A percentile compares a stretch with the other conserved stretches of the same genome.
These are phyloP conservation scores for Mus musculus DNA, from an alignment of 2,113 vertebrate species.

Conservation along the genomic window DNA sequence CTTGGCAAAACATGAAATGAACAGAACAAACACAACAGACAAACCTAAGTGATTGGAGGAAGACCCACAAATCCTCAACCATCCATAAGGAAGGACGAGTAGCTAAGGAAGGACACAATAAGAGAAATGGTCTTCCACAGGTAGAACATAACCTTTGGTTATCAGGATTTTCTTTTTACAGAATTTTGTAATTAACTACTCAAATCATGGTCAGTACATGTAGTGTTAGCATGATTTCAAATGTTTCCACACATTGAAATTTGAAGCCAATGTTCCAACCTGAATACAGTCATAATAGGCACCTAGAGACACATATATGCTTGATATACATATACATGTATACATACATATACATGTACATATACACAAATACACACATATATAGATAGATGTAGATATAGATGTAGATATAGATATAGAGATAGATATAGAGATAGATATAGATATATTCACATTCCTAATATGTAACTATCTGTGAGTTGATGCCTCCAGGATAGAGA, in stretches of 20 bases:
- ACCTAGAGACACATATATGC: neutral
- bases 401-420: too few species aligned
- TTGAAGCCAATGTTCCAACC: neutral
- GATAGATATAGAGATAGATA: too few species aligned
- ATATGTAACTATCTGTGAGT: neutral
- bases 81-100: neutral
- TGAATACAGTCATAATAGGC: neutral
- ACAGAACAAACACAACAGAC: neutral
- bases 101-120: neutral
- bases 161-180: neutral
- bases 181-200: neutral
- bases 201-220: neutral
- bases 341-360: too few species aligned
- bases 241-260: neutral
- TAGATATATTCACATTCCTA: too few species aligned
- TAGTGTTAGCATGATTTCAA: neutral
- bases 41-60: neutral
- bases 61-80: neutral
- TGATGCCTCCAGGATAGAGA: neutral
- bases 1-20: neutral
- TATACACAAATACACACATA: too few species aligned
- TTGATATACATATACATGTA: neutral
- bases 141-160: neutral
- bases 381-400: too few species aligned
- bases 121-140: neutral